Evolutionary conservation across 2,797 vertebrate genomes (phyloP), one percentile per base, ranked within the genome.

Genomic region (Hephaestus fuliginosus): DNA sequence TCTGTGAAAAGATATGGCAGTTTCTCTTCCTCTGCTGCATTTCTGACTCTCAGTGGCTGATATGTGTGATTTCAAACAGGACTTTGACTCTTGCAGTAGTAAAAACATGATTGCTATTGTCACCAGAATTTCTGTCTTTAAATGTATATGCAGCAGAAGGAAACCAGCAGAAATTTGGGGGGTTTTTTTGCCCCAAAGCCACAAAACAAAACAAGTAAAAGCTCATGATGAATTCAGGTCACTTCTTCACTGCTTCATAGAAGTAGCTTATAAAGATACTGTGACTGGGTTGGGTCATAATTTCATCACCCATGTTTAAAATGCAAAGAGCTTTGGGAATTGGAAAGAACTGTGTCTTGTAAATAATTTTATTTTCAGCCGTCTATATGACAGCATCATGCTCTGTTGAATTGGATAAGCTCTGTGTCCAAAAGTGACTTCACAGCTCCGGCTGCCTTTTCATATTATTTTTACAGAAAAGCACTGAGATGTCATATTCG

Each of bases 301-400:
- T 87, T 87, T 86, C 84, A 86, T 88, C 88, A 87, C 22, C 76
- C 33, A 13, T 55, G 58, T 81, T 79, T 63, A n/a, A 83, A 68
- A 83, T 79, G 74, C 77, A 71, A 58, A 30, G 56, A 51, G 64
- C 51, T 41, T 60, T 64, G 64, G 58, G 67, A 75, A 74, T 74
- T 52, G 30, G 55, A 22, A 76, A 30, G 62, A 86, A 70, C 43
- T 7, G 66, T 41, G 53, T 33, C 33, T 18, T 64, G 39, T 78
- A 63, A 58, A 76, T 67, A n/a, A 60, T 71, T 75, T 62, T 52
- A 57, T 58, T 53, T 71, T 22, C 53, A 58, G 51, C 33, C 61
- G 48, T 53, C 55, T 49, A 18, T 46, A 2, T 33, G 62, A 58
- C 70, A 72, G 63, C 61, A 46, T 52, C 51, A 2, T 6, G 65